Evolutionary conservation across 2,888 invertebrate genomes (phyloP), one percentile per base, ranked within the genome.

Genomic region (Cheilosia urbana): DNA sequence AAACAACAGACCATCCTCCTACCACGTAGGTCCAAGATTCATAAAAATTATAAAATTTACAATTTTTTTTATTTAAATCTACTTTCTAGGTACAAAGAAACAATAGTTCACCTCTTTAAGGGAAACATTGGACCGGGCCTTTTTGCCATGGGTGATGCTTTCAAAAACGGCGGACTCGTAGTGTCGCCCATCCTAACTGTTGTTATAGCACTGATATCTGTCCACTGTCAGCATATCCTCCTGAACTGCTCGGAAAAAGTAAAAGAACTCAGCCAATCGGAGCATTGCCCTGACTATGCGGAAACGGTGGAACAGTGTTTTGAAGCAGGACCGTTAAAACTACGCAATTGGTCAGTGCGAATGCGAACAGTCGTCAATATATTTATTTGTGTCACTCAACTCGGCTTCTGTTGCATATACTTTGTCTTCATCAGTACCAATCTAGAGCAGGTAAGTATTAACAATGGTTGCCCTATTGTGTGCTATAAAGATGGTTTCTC

Each of bases 351-450:
- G 89, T 94, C 96, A 0, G 92, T 92, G 37, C 89, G 93, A 9
- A 95, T 96, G 94, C 95, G 95, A 93, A 93, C 93, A 40, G 89
- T 95, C 75, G 97, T 98, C 83, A 97, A 98, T 92, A 90, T 95
- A 15, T 98, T 98, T 93, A 94, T 99, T 71, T 97, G 98, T 91
- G 93, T 98, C 76, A 99, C 99, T n/a, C 99, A 99, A 93, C 93
- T 99, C 83, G 99, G 99, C 81, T 99, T 99, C 93, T 99, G 99
- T 92, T 98, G 98, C 92, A 97, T 99, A 34, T 99, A 99, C 93
- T 96, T 98, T 89, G 97, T 99, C 19, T 99, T 99, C 92, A 96
- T 99, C 88, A 96, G 98, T 13, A 95, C 95, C 85, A 98, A 97
- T 91, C 91, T 97, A 82, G 94, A 96, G 92, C 95, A 96, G 94